Percentiles rank a stretch among this genome's conserved stretches.
Conservation (phyloP, 2,113 vertebrate species). For the Poeciliopsis prolifica region DNA sequence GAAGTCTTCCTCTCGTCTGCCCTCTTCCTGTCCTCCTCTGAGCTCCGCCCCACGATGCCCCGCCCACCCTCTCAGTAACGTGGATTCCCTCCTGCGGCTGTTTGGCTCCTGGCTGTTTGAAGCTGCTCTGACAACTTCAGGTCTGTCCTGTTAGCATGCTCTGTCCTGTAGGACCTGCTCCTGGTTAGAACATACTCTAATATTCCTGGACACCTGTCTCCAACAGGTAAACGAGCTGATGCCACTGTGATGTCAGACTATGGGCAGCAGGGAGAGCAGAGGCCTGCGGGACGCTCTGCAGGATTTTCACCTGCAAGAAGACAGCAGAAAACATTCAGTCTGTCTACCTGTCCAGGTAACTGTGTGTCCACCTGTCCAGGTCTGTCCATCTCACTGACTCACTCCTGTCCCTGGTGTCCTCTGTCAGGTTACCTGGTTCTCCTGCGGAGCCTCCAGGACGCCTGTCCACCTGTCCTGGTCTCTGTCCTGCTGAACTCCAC, state of each 20-base stretch:
- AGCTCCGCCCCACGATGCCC: slow-evolving; percentile 66
- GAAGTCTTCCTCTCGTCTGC: background rate
- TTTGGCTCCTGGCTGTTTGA: slow-evolving; percentile 95
- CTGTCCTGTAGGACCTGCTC: background rate
- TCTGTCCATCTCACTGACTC: slow-evolving; percentile 35
- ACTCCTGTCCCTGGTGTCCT: too few species aligned
- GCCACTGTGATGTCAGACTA: slow-evolving; percentile 87
- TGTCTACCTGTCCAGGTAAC: slow-evolving; percentile 91
- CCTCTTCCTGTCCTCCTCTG: slow-evolving; percentile 35
- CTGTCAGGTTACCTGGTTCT: slow-evolving; percentile 92
- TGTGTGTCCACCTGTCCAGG: slow-evolving; percentile 47
- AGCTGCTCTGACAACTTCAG: slow-evolving; percentile 87
- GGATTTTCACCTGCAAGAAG: slow-evolving; percentile 97
- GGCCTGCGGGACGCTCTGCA: slow-evolving; percentile 92
- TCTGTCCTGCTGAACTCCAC: slow-evolving; percentile 93
- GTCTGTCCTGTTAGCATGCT: slow-evolving; percentile 81
- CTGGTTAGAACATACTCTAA: background rate
- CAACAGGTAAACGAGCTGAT: slow-evolving; percentile 72
- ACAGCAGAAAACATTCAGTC: slow-evolving; percentile 93
- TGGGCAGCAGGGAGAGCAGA: slow-evolving; percentile 85
- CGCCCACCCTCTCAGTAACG: slow-evolving; percentile 88
- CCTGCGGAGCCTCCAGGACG: slow-evolving; percentile 89
- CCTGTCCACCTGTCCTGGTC: slow-evolving; percentile 86
- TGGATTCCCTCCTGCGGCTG: slow-evolving; percentile 94
- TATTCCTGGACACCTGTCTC: background rate